phyloP scores from a whole-genome alignment of 2,888 invertebrate species.

The Endotricha flammealis region DNA sequence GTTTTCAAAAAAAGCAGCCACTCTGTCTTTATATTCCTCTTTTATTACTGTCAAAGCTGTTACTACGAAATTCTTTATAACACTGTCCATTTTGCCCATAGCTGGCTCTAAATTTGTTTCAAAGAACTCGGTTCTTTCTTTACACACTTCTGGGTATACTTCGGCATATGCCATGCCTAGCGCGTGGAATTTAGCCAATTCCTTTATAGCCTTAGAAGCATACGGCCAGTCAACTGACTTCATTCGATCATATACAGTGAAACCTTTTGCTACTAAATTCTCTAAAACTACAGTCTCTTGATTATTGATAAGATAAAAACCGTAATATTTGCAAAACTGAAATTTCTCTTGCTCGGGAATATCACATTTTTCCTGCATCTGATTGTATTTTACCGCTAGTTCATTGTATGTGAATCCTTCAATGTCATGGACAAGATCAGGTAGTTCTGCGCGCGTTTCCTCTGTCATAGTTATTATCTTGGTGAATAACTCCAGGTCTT shows the following conservation, averaged over 20 bases:
- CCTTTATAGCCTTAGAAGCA: constrained; percentile 31
- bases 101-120: background rate
- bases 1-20: too few relatives aligned
- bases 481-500: constrained; percentile 36
- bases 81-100: too few relatives aligned
- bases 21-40: too few relatives aligned
- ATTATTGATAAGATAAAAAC: constrained; percentile 22
- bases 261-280: constrained; percentile 39
- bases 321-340: constrained; percentile 35
- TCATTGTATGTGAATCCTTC: background rate
- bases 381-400: background rate
- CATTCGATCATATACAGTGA: constrained; percentile 26
- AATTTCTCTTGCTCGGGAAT: constrained; percentile 28
- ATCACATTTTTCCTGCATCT: constrained; percentile 27
- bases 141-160: constrained; percentile 37
- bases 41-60: too few relatives aligned
- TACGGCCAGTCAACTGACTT: constrained; percentile 40
- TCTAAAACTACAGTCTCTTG: constrained; percentile 45
- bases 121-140: constrained; percentile 18
- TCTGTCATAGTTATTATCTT: constrained; percentile 31
- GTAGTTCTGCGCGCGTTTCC: constrained; percentile 21
- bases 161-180: constrained; percentile 47
- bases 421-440: background rate
- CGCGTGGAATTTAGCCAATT: constrained; percentile 50
- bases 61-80: too few relatives aligned